Evolutionary conservation across 2,888 invertebrate genomes (phyloP).

Genomic region (Drosophila fungiperda): DNA sequence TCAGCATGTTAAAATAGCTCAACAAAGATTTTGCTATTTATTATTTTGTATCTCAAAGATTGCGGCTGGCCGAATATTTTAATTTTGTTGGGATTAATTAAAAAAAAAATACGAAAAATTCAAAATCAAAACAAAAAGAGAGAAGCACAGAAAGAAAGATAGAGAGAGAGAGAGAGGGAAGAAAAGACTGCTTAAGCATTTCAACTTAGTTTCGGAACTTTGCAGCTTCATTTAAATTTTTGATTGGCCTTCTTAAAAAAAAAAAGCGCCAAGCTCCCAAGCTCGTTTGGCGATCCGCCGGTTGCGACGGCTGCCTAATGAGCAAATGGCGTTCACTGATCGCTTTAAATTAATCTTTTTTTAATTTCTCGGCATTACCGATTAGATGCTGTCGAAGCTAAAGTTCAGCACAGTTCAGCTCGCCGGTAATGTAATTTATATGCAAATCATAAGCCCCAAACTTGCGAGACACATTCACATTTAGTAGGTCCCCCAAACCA

Average conservation of each 20-base stretch:
- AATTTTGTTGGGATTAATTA: conserved; percentile 69
- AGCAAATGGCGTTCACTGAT: conserved; percentile 81
- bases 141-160: neutral
- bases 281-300: conserved; percentile 70
- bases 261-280: conserved; percentile 33
- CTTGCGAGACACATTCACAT: conserved; percentile 63
- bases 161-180: neutral
- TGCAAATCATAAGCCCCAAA: conserved; percentile 69
- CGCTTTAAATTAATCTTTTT: conserved; percentile 81
- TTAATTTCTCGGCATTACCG: conserved; percentile 78
- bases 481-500: conserved; percentile 37
- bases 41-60: conserved; percentile 52
- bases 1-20: conserved; percentile 68
- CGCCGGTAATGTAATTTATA: conserved; percentile 74
- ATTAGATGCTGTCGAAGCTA: conserved; percentile 77
- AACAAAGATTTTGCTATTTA: conserved; percentile 31
- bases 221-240: conserved; percentile 81
- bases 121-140: conserved; percentile 12
- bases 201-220: conserved; percentile 75
- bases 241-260: conserved; percentile 69
- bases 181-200: conserved; percentile 48
- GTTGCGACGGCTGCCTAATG: conserved; percentile 60
- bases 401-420: conserved; percentile 75
- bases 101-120: conserved; percentile 54
- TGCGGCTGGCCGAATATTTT: conserved; percentile 52